phyloP scores from a whole-genome alignment of 2,797 vertebrate species.

The Lerista edwardsae region DNA sequence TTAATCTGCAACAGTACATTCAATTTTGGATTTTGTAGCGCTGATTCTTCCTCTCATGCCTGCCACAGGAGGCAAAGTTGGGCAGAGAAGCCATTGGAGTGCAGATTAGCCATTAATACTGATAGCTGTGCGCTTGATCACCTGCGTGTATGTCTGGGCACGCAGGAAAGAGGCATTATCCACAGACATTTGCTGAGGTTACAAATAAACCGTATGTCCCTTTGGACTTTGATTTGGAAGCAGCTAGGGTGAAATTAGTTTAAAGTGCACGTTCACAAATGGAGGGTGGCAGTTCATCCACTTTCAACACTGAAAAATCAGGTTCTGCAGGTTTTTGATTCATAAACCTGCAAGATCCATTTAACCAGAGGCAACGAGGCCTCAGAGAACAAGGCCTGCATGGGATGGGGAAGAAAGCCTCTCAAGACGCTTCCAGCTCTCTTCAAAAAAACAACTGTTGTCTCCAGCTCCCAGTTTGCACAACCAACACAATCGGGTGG shows the following conservation, averaged over 20 bases:
- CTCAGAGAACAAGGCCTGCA: not conserved
- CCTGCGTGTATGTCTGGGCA: too few species aligned
- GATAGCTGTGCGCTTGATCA: rapidly evolving
- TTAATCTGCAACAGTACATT: rapidly evolving
- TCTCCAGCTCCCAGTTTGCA: too few species aligned
- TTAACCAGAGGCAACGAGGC: too few species aligned
- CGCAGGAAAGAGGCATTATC: rapidly evolving
- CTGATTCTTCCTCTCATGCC: rapidly evolving
- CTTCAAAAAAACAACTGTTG: not conserved
- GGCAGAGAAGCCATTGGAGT: rapidly evolving
- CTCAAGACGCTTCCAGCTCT: too few species aligned
- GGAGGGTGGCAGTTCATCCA: too few species aligned
- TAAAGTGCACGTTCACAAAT: not conserved
- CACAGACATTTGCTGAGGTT: rapidly evolving
- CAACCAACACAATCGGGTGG: not conserved
- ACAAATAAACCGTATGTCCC: rapidly evolving
- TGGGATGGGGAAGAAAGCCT: too few species aligned
- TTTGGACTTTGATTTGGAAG: not conserved
- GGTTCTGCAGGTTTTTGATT: not conserved
- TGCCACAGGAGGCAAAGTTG: not conserved
- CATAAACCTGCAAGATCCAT: not conserved
- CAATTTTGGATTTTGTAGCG: not conserved
- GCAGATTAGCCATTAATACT: rapidly evolving
- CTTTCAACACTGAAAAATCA: not conserved
- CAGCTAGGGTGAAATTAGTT: not conserved